These are phyloP conservation scores for Ichneumoninae sp. DNA, from an alignment of 2,888 invertebrate species.

Conservation along the genomic window DNA sequence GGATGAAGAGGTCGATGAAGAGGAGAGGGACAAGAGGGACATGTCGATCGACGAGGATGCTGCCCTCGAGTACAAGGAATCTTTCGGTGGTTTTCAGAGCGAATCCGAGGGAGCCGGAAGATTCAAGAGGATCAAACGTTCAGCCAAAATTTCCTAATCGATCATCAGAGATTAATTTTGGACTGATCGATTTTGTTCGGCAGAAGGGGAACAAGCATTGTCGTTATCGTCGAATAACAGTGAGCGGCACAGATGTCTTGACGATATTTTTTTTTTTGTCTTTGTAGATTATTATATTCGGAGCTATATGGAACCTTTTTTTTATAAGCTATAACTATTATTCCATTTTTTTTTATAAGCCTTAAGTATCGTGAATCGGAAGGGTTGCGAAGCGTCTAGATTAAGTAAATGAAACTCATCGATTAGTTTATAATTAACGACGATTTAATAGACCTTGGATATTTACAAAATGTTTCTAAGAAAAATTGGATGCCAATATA, in stretches of 20 bases:
- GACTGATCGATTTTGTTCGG: conserved; percentile 13
- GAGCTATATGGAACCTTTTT: conserved; percentile 33
- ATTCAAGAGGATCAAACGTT: conserved; percentile 77
- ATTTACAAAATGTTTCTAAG: conserved; percentile 69
- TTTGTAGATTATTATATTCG: conserved; percentile 6
- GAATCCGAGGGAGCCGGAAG: conserved; percentile 72
- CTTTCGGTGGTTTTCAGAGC: conserved; percentile 76
- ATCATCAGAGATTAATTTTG: conserved; percentile 60
- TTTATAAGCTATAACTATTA: conserved; percentile 10
- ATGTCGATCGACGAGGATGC: conserved; percentile 57
- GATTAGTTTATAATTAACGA: conserved; percentile 70
- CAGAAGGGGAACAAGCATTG: not conserved
- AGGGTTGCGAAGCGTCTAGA: not conserved
- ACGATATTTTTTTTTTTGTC: conserved; percentile 7
- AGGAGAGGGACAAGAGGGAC: conserved; percentile 58
- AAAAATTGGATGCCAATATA: conserved; percentile 69
- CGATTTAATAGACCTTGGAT: conserved; percentile 72
- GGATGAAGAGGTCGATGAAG: conserved; percentile 21
- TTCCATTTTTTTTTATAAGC: conserved; percentile 14
- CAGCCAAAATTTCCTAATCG: conserved; percentile 29
- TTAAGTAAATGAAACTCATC: conserved; percentile 48
- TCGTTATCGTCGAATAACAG: conserved; percentile 17
- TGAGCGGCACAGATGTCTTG: not conserved
- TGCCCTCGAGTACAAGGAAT: conserved; percentile 75
- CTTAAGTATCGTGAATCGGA: not conserved